Percentiles rank a stretch among this genome's conserved stretches.
Evolutionary conservation across 2,888 invertebrate species (phyloP).

Genomic region (Harmothoe impar): DNA sequence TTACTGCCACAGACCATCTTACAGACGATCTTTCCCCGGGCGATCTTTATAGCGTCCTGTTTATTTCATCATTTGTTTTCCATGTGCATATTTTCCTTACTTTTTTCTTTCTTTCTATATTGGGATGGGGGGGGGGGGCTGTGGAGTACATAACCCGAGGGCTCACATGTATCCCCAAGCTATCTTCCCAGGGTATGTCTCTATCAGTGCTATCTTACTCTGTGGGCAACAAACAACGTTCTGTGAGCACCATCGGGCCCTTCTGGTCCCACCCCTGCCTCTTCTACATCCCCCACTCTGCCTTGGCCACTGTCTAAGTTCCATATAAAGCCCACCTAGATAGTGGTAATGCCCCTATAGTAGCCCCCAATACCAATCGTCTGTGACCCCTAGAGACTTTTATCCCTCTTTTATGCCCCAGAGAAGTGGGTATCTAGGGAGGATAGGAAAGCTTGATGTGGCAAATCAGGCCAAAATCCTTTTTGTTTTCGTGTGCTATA

Average conservation of each 20-base stretch:
- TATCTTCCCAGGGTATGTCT: neutral
- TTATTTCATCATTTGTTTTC: no score
- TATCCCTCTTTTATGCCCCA: conserved; percentile 13
- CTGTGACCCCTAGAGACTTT: neutral
- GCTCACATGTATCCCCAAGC: neutral
- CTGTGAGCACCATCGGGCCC: neutral
- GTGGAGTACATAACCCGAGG: neutral
- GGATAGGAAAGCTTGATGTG: no score
- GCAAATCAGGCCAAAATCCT: no score
- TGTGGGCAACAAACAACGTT: neutral
- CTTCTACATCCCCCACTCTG: neutral
- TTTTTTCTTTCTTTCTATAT: no score
- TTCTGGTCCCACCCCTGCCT: neutral
- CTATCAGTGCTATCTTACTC: neutral
- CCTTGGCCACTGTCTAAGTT: neutral
- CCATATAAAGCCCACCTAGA: neutral
- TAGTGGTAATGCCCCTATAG: neutral
- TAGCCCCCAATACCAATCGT: neutral
- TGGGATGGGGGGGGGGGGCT: no score
- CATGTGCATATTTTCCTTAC: no score
- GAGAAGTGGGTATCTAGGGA: neutral
- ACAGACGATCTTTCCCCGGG: no score
- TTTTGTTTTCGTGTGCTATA: no score
- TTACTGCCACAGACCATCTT: no score
- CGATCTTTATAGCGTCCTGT: no score